Percentiles rank a stretch among this genome's conserved stretches.
Conservation (phyloP, 2,888 invertebrate genomes). For the Leucoma salicis region DNA sequence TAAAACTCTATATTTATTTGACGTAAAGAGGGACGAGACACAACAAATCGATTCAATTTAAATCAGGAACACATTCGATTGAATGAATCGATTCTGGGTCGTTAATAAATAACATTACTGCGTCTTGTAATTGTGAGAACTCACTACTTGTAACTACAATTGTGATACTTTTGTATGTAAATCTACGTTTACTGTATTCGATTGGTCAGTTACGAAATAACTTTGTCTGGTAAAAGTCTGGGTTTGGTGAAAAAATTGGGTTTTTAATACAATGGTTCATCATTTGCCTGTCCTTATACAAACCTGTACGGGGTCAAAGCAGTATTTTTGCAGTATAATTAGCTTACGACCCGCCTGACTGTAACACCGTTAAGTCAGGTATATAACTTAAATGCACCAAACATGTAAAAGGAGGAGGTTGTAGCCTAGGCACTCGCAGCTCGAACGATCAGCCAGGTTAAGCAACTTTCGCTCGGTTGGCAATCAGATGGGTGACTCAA, state of each 20-base stretch:
- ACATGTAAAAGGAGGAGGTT: too few species aligned
- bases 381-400: too few species aligned
- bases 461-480: too few species aligned
- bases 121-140: slow-evolving; percentile 29
- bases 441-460: too few species aligned
- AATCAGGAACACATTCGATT: slow-evolving; percentile 29
- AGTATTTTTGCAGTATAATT: too few species aligned
- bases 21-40: slow-evolving; percentile 23
- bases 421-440: too few species aligned
- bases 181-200: slow-evolving; percentile 17
- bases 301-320: too few species aligned
- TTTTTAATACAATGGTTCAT: too few species aligned
- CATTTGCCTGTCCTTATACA: too few species aligned
- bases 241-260: background rate
- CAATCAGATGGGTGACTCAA: too few species aligned
- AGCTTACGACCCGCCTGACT: too few species aligned
- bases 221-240: background rate
- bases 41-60: slow-evolving; percentile 28
- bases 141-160: slow-evolving; percentile 21
- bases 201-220: slow-evolving; percentile 4
- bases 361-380: too few species aligned
- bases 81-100: slow-evolving; percentile 31
- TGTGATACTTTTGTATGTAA: slow-evolving; percentile 21
- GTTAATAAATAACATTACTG: slow-evolving; percentile 33
- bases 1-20: slow-evolving; percentile 36